Evolutionary conservation across 2,113 vertebrate genomes (phyloP), one percentile per base, ranked within the genome.

Genomic region (Nanorana parkeri): DNA sequence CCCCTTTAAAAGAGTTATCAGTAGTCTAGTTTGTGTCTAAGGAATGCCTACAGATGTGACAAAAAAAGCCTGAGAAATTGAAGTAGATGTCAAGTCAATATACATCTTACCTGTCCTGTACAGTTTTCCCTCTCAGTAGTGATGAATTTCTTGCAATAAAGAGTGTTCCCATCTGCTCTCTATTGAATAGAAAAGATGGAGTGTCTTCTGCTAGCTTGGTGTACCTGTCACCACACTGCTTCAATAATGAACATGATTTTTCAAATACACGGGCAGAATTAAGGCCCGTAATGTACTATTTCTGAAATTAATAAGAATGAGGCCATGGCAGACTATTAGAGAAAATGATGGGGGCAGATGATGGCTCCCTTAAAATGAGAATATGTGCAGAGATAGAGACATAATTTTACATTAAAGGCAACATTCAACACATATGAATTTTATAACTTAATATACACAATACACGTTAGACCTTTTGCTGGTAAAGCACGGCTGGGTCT

Each of bases 291-390:
- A 81, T 81, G 78, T 58, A 73, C 68, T 73, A 81, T 72, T 81
- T 81, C 78, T 81, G 68, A 72, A 78, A 81, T 81, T 72, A 81
- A 81, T 81, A 81, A 81, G 78, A 66, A 81, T 72, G 58, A 81
- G 72, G 78, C 56, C 78, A 73, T 54, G 60, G 78, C 23, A 81
- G 78, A 58, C 78, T 81, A 81, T 73, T 81, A 73, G 72, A 81
- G 68, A 73, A 61, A 81, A 72, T 81, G 58, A 81, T 81, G 68
- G 78, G 68, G 78, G 58, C 68, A 73, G 32, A 28, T 28, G 68
- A 71, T 72, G 68, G 47, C 68, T 64, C 61, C 68, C 52, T 23
- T 81, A 58, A 81, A 81, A 81, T 81, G 78, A 81, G 78, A 81
- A 81, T 54, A 81, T 65, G 68, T 81, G 64, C 54, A 81, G 67